Conservation (phyloP, 2,113 vertebrate species). For the Apteryx mantelli region DNA sequence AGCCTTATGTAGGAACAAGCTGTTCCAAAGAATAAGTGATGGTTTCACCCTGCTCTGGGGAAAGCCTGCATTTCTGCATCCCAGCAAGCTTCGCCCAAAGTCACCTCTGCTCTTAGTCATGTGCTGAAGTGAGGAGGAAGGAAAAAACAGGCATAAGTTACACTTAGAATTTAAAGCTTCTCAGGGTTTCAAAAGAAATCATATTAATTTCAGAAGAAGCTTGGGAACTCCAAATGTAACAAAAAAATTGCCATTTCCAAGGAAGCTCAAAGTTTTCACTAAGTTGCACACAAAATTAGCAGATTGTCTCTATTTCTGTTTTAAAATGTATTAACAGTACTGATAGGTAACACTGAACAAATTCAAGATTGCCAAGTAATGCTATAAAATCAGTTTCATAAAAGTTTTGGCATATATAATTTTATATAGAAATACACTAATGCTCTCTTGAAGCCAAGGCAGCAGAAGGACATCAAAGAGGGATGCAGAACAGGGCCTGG, state of each 20-base stretch:
- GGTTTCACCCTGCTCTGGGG: neutral
- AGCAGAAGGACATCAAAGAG: neutral
- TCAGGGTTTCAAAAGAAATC: neutral
- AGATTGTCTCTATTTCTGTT: neutral
- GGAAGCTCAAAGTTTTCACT: neutral
- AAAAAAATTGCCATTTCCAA: neutral
- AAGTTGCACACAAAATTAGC: neutral
- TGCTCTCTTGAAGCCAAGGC: conserved; percentile 9
- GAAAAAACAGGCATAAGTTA: neutral
- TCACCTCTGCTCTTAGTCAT: neutral
- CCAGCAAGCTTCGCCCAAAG: neutral
- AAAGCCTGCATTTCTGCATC: neutral
- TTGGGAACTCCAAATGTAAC: neutral
- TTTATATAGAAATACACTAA: neutral
- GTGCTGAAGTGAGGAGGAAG: fast-evolving
- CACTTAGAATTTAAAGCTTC: neutral
- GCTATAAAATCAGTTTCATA: neutral
- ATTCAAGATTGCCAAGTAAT: neutral
- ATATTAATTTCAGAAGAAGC: neutral
- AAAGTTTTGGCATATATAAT: neutral
- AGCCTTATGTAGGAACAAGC: neutral
- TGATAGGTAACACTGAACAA: neutral
- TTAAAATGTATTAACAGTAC: conserved; percentile 7
- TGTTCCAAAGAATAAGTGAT: neutral
- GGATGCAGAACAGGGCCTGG: neutral